Evolutionary conservation across 2,797 vertebrate genomes (phyloP).

Genomic region (Sebastes iracundus): DNA sequence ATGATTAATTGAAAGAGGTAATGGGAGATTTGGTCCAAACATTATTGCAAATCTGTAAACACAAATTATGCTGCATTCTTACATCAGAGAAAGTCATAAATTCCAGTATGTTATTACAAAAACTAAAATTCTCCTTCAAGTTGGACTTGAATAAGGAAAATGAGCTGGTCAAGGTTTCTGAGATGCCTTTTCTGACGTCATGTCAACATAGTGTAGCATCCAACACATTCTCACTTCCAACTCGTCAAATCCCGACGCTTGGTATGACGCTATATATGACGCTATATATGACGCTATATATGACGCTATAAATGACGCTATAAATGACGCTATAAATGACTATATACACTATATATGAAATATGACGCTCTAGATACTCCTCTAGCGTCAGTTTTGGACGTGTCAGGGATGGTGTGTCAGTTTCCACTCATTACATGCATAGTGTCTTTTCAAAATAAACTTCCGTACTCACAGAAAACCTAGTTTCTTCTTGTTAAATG

Average conservation of each 20-base stretch:
- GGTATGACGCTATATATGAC: too few relatives aligned
- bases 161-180: not conserved
- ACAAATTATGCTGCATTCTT: not conserved
- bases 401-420: not conserved
- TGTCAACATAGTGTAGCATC: not conserved
- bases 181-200: not conserved
- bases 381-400: not conserved
- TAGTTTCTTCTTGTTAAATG: not conserved
- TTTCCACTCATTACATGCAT: not conserved
- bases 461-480: not conserved
- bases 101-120: not conserved
- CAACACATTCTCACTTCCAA: not conserved
- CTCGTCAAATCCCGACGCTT: not conserved
- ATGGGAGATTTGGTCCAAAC: not conserved
- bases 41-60: not conserved
- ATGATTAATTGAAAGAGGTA: not conserved
- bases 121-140: not conserved
- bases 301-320: too few relatives aligned
- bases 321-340: too few relatives aligned
- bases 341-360: too few relatives aligned
- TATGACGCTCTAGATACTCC: not conserved
- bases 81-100: not conserved
- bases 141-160: not conserved
- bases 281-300: not conserved
- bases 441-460: not conserved